A percentile compares a stretch with the other conserved stretches of the same genome.
phyloP scores from a whole-genome alignment of 1,140 invertebrate genomes.

The Bombyx mori region DNA sequence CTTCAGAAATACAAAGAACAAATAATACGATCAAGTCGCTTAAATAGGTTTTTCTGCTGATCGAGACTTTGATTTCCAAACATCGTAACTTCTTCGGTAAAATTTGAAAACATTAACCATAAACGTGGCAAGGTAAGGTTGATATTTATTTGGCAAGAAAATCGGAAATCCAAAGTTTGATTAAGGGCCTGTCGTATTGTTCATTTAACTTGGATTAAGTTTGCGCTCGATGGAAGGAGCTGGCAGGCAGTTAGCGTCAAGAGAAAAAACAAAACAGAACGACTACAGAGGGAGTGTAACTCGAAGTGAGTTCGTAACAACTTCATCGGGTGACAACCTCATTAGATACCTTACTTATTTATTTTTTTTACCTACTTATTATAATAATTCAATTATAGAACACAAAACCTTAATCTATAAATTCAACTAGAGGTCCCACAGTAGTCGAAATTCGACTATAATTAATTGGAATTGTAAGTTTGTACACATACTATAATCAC shows the following conservation, averaged over 20 bases:
- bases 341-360: too few species aligned
- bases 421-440: too few species aligned
- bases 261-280: constrained; percentile 34
- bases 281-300: constrained; percentile 15
- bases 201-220: constrained; percentile 73
- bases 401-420: not conserved
- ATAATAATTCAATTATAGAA: not conserved
- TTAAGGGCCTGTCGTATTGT: constrained; percentile 72
- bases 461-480: too few species aligned
- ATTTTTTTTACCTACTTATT: too few species aligned
- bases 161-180: constrained; percentile 69
- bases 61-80: constrained; percentile 16
- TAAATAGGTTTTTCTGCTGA: constrained; percentile 64
- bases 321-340: constrained; percentile 24
- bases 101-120: constrained; percentile 11
- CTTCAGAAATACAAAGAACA: constrained; percentile 43
- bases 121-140: constrained; percentile 16
- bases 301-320: constrained; percentile 29
- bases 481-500: too few species aligned
- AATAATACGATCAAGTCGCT: constrained; percentile 65
- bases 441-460: too few species aligned
- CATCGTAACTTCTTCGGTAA: constrained; percentile 18
- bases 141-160: constrained; percentile 15
- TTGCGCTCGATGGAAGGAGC: constrained; percentile 60
- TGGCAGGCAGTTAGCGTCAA: constrained; percentile 53